Conservation (phyloP, 1,140 invertebrate species). For the Heliconius congener region DNA sequence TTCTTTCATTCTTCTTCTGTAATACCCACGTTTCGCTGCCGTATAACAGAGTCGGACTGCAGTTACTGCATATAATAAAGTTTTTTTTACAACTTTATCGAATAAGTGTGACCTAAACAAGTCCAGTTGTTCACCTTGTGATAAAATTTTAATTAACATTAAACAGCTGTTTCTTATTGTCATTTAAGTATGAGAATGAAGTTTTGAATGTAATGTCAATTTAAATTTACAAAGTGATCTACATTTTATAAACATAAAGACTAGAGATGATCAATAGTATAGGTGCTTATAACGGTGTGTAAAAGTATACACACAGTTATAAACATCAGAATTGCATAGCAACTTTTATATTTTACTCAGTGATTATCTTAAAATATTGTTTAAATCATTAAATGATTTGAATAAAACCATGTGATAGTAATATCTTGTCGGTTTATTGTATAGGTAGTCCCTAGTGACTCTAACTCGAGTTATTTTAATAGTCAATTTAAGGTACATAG, state of each 20-base stretch:
- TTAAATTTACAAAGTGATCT: not conserved
- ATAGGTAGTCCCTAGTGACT: not conserved
- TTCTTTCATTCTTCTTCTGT: too few species aligned
- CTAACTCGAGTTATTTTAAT: too few species aligned
- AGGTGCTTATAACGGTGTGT: not conserved
- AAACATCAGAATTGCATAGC: not conserved
- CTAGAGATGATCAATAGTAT: not conserved
- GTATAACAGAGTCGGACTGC: not conserved
- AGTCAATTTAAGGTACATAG: too few species aligned
- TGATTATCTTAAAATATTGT: not conserved
- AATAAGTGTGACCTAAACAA: not conserved
- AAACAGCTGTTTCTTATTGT: not conserved
- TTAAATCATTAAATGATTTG: constrained; percentile 1
- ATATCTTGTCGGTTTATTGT: not conserved
- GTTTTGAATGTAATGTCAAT: not conserved
- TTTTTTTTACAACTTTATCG: not conserved
- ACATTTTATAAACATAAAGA: not conserved
- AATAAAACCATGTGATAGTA: not conserved
- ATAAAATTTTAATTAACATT: not conserved
- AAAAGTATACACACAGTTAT: not conserved
- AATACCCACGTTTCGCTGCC: too few species aligned
- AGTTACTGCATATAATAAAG: not conserved
- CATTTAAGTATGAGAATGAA: not conserved
- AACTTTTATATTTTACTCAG: not conserved
- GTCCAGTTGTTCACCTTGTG: constrained; percentile 4